Evolutionary conservation across 2,888 invertebrate species (phyloP).

Genomic region (Mellilla xanthometata): DNA sequence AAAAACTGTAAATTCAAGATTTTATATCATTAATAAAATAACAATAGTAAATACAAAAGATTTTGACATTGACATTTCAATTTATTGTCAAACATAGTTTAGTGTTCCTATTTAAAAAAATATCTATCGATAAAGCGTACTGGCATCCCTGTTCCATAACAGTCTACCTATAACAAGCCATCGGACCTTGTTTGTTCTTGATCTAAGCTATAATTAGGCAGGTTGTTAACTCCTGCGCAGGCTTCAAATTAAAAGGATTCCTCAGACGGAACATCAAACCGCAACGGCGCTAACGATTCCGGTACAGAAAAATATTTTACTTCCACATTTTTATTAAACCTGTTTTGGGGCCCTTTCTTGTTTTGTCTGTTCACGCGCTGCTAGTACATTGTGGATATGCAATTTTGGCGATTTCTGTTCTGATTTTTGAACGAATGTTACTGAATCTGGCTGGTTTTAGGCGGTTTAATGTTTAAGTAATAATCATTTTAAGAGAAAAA

Average conservation of each 20-base stretch:
- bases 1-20: too few relatives aligned
- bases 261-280: conserved; percentile 61
- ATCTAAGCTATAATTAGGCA: conserved; percentile 73
- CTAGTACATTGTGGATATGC: conserved; percentile 46
- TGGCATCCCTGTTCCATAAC: conserved; percentile 23
- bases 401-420: too few relatives aligned
- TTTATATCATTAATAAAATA: too few relatives aligned
- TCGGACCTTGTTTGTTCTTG: conserved; percentile 72
- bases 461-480: too few relatives aligned
- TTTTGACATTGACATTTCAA: too few relatives aligned
- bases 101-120: too few relatives aligned
- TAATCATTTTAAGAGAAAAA: too few relatives aligned
- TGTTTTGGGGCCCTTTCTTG: conserved; percentile 66
- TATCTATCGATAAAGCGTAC: too few relatives aligned
- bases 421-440: too few relatives aligned
- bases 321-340: conserved; percentile 80
- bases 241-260: conserved; percentile 78
- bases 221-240: conserved; percentile 76
- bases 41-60: too few relatives aligned
- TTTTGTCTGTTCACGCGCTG: conserved; percentile 55
- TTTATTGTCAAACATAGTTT: too few relatives aligned
- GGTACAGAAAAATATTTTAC: conserved; percentile 78
- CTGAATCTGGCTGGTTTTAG: too few relatives aligned
- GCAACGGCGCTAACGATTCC: conserved; percentile 78
- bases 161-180: conserved; percentile 35